Evolutionary conservation across 2,113 vertebrate species (phyloP), one percentile per base, ranked within the genome.

Genomic region (Epinephelus lanceolatus): DNA sequence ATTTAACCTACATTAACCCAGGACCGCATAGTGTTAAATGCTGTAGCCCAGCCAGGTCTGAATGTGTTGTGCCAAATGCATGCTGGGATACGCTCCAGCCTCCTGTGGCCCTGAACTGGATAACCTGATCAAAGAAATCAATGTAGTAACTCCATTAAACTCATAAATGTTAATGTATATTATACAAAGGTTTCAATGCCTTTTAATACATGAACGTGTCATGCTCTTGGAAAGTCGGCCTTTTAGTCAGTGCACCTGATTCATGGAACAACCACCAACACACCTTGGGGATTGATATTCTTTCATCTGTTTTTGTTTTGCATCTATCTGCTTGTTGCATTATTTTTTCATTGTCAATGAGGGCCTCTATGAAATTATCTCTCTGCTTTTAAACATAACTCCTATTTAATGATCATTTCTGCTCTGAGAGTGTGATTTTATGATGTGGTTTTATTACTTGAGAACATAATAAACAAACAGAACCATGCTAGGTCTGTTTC

Each of bases 391-490:
- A 6, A n/a, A 74, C 10, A 51, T 33, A 55, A 45, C 23, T 18
- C 45, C 27, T 62, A 56, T 37, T 33, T n/a, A 27, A 37, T 7
- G 33, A 37, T 37, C 1, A 51, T 23, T 59, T 67, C 42, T 57
- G 6, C 23, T 37, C 25, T 45, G n/a, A 27, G 40, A 3, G 11
- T 18, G 13, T 57, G 27, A 51, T 71, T 49, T 15, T 40, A 61
- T 45, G 6, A 30, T 42, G 21, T 3, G 3, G 60, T 49, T 56
- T 47, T 51, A 67, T 49, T 47, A 17, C 55, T 42, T 47, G 6
- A 27, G 45, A 25, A 63, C 61, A 42, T 69, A 70, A 82, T 70
- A 21, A 73, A 71, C 69, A 42, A 45, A 66, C 12, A 3, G n/a
- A 23, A 63, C 27, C 15, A 47, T 33, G 76, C 66, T 45, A 66